Conservation (phyloP, 2,113 vertebrate genomes). For the Leptobrachium ailaonicum region DNA sequence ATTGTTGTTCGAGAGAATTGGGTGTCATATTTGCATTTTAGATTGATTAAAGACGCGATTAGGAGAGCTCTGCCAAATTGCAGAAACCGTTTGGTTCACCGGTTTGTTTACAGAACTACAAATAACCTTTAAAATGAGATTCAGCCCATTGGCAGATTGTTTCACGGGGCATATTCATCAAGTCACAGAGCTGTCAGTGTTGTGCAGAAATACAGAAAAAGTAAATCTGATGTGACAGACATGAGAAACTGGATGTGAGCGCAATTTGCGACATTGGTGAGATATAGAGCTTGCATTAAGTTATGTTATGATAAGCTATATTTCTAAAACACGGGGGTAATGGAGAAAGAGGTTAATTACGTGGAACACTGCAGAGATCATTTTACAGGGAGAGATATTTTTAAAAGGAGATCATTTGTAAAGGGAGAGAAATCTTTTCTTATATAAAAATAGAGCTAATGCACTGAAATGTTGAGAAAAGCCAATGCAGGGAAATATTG, state of each 20-base stretch:
- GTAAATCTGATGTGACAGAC: not conserved
- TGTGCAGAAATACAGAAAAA: not conserved
- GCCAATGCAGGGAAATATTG: too few relatives aligned
- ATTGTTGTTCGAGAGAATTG: constrained; percentile 1
- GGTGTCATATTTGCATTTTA: constrained; percentile 18
- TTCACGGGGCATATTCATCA: not conserved
- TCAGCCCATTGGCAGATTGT: not conserved
- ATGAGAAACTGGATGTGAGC: not conserved
- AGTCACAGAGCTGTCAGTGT: not conserved
- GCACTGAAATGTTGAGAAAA: too few relatives aligned
- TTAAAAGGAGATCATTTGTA: too few relatives aligned
- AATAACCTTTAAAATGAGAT: constrained; percentile 25
- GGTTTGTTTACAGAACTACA: constrained; percentile 1
- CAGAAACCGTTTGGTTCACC: not conserved
- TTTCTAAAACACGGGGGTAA: too few relatives aligned
- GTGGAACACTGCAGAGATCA: too few relatives aligned
- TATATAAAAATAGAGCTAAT: too few relatives aligned
- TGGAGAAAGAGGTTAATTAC: too few relatives aligned
- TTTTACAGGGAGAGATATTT: too few relatives aligned
- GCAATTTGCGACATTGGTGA: not conserved
- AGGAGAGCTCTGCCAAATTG: not conserved
- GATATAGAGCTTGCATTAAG: too few relatives aligned
- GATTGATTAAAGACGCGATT: not conserved
- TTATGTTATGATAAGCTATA: too few relatives aligned
- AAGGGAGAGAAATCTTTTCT: too few relatives aligned